These are phyloP conservation scores for Siniperca knerii DNA, from an alignment of 2,113 vertebrate genomes.

Conservation along the genomic window DNA sequence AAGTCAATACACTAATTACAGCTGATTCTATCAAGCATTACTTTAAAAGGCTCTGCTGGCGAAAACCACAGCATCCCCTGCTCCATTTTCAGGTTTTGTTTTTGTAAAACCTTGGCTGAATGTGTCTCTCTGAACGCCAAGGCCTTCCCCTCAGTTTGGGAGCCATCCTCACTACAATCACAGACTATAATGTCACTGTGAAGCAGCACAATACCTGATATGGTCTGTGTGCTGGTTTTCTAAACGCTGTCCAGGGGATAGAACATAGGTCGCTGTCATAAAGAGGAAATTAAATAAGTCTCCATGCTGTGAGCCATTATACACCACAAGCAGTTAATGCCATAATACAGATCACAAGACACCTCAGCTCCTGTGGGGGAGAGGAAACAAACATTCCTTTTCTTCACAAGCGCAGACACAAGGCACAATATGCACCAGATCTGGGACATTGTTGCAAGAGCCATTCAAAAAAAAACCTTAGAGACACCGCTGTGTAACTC, in stretches of 20 bases:
- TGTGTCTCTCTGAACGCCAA: slow-evolving; percentile 53
- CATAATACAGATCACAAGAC: slow-evolving; percentile 84
- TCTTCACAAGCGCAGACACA: slow-evolving; percentile 59
- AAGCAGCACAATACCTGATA: slow-evolving; percentile 70
- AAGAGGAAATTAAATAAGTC: slow-evolving; percentile 69
- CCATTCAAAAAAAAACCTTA: slow-evolving; percentile 25
- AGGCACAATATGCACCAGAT: slow-evolving; percentile 61
- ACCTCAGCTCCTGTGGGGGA: slow-evolving; percentile 65
- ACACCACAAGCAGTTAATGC: slow-evolving; percentile 77
- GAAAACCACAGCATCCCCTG: neutral
- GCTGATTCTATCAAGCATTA: slow-evolving; percentile 41
- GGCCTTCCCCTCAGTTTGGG: slow-evolving; percentile 28
- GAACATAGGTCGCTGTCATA: slow-evolving; percentile 40
- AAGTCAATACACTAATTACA: neutral
- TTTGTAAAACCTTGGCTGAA: slow-evolving; percentile 68
- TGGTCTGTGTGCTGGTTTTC: slow-evolving; percentile 54
- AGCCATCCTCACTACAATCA: slow-evolving; percentile 43
- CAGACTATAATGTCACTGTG: slow-evolving; percentile 45
- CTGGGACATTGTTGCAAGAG: slow-evolving; percentile 64
- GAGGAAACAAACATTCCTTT: slow-evolving; percentile 79
- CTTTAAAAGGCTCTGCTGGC: slow-evolving; percentile 64
- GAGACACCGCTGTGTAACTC: slow-evolving; percentile 32
- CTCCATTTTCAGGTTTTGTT: slow-evolving; percentile 34
- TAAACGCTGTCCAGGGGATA: slow-evolving; percentile 49
- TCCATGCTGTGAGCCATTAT: slow-evolving; percentile 67